Conservation (phyloP, 2,888 invertebrate species). For the Drosophila flavopinicola region DNA sequence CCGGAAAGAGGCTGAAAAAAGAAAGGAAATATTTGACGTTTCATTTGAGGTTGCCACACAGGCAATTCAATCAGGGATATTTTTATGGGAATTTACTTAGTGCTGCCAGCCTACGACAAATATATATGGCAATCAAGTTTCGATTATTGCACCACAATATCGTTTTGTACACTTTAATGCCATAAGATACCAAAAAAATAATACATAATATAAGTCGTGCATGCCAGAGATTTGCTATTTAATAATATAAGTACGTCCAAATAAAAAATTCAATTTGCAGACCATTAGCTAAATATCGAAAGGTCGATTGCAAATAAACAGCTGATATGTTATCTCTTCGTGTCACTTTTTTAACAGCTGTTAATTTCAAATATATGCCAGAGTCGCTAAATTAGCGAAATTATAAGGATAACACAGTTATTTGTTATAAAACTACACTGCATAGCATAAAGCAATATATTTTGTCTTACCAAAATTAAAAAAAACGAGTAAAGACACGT, state of each 20-base stretch:
- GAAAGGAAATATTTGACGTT: slow-evolving; percentile 81
- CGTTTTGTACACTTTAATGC: too few relatives aligned
- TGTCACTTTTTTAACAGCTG: background rate
- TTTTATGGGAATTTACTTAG: background rate
- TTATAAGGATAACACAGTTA: too few relatives aligned
- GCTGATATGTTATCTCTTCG: background rate
- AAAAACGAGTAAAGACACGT: too few relatives aligned
- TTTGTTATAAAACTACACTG: too few relatives aligned
- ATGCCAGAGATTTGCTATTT: too few relatives aligned
- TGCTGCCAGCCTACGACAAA: slow-evolving; percentile 21
- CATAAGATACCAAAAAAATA: too few relatives aligned
- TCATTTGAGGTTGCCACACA: slow-evolving; percentile 54
- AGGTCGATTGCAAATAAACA: background rate
- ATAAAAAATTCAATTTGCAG: too few relatives aligned
- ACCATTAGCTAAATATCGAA: too few relatives aligned
- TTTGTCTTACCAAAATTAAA: background rate
- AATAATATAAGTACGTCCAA: too few relatives aligned
- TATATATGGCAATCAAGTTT: background rate
- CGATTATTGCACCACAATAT: background rate
- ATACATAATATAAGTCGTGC: too few relatives aligned
- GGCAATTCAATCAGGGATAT: background rate
- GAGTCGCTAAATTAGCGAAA: background rate
- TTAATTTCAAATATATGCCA: background rate
- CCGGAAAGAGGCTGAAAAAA: slow-evolving; percentile 83
- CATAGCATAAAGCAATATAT: too few relatives aligned